Base-by-base conservation (phyloP, 1,140 invertebrate species). In the Drosophila eugracilis region DNA sequence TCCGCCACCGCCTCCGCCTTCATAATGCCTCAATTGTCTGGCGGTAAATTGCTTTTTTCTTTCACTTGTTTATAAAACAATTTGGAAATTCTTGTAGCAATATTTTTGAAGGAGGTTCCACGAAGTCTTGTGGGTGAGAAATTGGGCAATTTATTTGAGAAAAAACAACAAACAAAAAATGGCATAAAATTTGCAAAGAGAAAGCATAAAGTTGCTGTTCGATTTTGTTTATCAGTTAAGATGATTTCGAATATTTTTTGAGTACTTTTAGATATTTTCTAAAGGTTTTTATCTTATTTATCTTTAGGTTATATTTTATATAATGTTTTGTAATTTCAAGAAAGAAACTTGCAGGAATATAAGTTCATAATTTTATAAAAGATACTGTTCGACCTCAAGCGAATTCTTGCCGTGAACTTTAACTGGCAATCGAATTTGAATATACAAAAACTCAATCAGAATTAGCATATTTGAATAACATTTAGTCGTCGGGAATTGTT, bases 1-100 rank as follows among this genome's bases (percentile, higher is more conserved):
- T n/a, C n/a, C n/a, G n/a, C n/a, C n/a, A n/a, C n/a, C n/a, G n/a
- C 28, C 65, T 26, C 9, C n/a, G n/a, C 26, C 26, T 28, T 26
- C 42, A 45, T 1, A 41, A 41, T 39, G 24, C 55, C 45, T 67
- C 66, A 59, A 72, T 59, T 71, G 66, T 48, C 44, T 17, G 42
- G 22, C 50, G 39, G 12, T 42, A n/a, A 17, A 30, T 60, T 9
- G 14, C 21, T n/a, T 5, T 60, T 60, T 9, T 10, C 21, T n/a
- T 5, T 60, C 21, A 15, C 9, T 72, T 72, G 69, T 60, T 72
- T 72, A 72, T 50, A 32, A 60, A 72, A 72, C 67, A 47, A 52
- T 72, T 50, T 72, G 26, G 44, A 37, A 58, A 45, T 45, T 71
- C 26, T 47, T 30, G 47, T 36, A 57, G 45, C 45, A 9, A 45